Percentiles rank a stretch among this genome's conserved stretches.
Conservation (phyloP, 53 echinoderm and acorn worm genomes). For the Holothuria leucospilota region DNA sequence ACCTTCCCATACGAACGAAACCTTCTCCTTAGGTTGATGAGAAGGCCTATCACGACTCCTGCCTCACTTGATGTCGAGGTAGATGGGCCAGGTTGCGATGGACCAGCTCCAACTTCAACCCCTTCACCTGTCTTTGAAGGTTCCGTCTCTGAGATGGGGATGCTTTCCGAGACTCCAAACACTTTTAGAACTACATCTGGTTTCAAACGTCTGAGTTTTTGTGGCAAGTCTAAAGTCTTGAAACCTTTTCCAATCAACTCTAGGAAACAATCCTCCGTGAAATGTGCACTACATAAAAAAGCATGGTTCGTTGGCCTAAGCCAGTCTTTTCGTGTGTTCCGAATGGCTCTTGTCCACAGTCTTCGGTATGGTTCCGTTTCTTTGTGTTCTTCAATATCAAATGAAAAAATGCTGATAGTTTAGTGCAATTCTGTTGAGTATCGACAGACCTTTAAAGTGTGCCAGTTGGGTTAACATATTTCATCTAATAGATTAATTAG, state of each 20-base stretch:
- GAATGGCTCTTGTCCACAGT: not conserved
- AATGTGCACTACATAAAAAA: not conserved
- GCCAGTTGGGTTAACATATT: no score
- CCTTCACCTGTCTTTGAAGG: not conserved
- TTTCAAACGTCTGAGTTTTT: slow-evolving; percentile 3
- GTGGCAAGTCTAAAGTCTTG: not conserved
- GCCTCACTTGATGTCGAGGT: not conserved
- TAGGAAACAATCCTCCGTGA: not conserved
- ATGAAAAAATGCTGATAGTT: no score
- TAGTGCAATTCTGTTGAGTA: no score
- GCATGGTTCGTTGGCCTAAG: not conserved
- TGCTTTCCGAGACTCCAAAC: not conserved
- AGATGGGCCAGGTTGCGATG: not conserved
- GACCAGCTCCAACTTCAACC: slow-evolving; percentile 8
- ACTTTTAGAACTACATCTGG: not conserved
- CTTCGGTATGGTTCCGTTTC: not conserved
- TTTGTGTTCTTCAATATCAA: no score
- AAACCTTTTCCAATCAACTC: not conserved
- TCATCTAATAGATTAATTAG: no score
- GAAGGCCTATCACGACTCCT: not conserved
- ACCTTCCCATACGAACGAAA: not conserved
- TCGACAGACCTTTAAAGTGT: no score
- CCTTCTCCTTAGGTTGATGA: not conserved
- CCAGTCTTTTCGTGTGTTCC: slow-evolving; percentile 13
- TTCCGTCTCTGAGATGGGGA: not conserved